Percentiles rank a stretch among this genome's conserved stretches.
phyloP scores from a whole-genome alignment of 1,140 invertebrate species.

The Pseudobourletiella spinata region DNA sequence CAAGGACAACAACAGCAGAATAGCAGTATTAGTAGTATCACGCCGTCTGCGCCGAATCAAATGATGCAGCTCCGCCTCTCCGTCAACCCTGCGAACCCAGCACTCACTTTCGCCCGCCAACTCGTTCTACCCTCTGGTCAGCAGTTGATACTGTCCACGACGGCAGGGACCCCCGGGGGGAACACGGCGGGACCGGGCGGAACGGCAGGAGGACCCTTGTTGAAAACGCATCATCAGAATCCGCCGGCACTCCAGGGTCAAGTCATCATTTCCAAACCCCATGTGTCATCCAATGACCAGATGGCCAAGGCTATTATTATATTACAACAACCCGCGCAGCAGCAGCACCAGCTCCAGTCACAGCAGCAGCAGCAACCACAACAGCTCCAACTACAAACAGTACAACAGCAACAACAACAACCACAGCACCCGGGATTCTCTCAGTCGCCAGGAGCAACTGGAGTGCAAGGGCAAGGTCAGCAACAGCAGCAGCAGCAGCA shows the following conservation, averaged over 20 bases:
- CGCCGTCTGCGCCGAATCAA: conserved; percentile 8
- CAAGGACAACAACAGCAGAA: background rate
- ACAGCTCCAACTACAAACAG: background rate
- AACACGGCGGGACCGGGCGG: too few relatives aligned
- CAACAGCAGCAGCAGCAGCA: background rate
- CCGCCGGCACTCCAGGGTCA: conserved; percentile 33
- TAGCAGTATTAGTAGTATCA: conserved; percentile 22
- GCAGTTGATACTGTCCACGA: conserved; percentile 24
- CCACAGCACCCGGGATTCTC: background rate
- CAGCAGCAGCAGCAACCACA: conserved; percentile 5
- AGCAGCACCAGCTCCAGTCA: background rate
- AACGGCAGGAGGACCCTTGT: too few relatives aligned
- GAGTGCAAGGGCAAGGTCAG: background rate
- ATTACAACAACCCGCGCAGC: conserved; percentile 21
- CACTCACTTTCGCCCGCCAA: conserved; percentile 30
- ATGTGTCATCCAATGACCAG: conserved; percentile 19
- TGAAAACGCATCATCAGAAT: conserved; percentile 19
- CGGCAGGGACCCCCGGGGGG: too few relatives aligned
- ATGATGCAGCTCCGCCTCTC: conserved; percentile 21
- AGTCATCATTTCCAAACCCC: conserved; percentile 28
- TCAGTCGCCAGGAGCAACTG: too few relatives aligned
- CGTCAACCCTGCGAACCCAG: conserved; percentile 23
- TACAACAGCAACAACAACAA: conserved; percentile 22
- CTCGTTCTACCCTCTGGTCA: conserved; percentile 31
- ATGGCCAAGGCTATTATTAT: conserved; percentile 33